Conservation (phyloP, 2,113 vertebrate species). For the Condylura cristata region DNA sequence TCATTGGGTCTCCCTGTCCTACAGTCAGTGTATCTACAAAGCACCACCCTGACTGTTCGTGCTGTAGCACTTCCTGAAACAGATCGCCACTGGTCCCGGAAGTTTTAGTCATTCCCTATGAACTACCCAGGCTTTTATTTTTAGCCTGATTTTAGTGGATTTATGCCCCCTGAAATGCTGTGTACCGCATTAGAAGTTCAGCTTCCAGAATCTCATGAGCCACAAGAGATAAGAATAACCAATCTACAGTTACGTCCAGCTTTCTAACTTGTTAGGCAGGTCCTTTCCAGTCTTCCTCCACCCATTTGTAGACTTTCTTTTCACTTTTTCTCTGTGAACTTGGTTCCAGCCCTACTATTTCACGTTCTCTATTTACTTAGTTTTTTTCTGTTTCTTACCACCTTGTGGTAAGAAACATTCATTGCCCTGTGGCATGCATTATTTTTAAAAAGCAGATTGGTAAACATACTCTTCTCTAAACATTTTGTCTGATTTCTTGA, state of each 20-base stretch:
- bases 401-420: accelerated
- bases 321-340: neutral
- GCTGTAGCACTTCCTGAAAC: neutral
- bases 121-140: neutral
- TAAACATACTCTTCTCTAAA: neutral
- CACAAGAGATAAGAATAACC: neutral
- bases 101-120: neutral
- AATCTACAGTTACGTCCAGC: neutral
- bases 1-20: neutral
- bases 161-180: neutral
- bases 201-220: neutral
- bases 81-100: neutral
- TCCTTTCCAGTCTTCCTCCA: neutral
- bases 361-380: neutral
- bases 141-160: neutral
- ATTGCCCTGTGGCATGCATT: neutral
- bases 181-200: neutral
- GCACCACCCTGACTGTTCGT: neutral
- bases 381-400: neutral
- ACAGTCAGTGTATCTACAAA: neutral
- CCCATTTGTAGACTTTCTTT: neutral
- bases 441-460: neutral
- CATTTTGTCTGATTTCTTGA: neutral
- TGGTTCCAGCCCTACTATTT: neutral
- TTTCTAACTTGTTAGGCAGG: neutral